Percentiles rank a stretch among this genome's conserved stretches.
Evolutionary conservation across 1,140 invertebrate species (phyloP).

Genomic region (Ooceraea biroi): DNA sequence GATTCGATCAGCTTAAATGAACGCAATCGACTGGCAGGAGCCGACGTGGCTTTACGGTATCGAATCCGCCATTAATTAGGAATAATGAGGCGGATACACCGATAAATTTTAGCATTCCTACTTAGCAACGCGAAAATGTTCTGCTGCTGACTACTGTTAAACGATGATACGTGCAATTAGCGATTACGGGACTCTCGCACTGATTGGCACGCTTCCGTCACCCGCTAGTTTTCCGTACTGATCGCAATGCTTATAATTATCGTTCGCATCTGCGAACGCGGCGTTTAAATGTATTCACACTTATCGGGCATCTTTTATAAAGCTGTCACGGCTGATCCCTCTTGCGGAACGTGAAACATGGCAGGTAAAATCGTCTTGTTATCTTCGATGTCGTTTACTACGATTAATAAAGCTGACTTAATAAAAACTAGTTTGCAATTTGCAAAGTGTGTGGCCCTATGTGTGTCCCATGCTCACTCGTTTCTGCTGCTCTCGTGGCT

Average conservation of each 20-base stretch:
- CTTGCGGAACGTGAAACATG: constrained; percentile 33
- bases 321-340: constrained; percentile 23
- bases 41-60: not conserved
- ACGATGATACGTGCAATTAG: not conserved
- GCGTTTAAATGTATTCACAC: constrained; percentile 60
- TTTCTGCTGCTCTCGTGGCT: constrained; percentile 41
- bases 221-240: constrained; percentile 39
- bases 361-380: constrained; percentile 27
- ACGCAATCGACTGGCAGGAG: not conserved
- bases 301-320: constrained; percentile 34
- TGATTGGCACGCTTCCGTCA: constrained; percentile 64
- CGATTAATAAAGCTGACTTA: too few species aligned
- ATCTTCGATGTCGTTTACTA: constrained; percentile 2
- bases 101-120: constrained; percentile 20
- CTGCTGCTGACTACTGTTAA: not conserved
- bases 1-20: not conserved
- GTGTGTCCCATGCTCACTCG: constrained; percentile 14
- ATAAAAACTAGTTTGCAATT: constrained; percentile 66
- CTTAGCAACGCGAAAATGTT: constrained; percentile 4
- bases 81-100: not conserved
- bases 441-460: constrained; percentile 61
- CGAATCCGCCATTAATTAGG: not conserved
- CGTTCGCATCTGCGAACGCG: not conserved
- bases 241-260: constrained; percentile 55
- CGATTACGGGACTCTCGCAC: constrained; percentile 50